These are phyloP conservation scores for Australoheros scitulus DNA, from an alignment of 2,113 vertebrate genomes.

Conservation along the genomic window DNA sequence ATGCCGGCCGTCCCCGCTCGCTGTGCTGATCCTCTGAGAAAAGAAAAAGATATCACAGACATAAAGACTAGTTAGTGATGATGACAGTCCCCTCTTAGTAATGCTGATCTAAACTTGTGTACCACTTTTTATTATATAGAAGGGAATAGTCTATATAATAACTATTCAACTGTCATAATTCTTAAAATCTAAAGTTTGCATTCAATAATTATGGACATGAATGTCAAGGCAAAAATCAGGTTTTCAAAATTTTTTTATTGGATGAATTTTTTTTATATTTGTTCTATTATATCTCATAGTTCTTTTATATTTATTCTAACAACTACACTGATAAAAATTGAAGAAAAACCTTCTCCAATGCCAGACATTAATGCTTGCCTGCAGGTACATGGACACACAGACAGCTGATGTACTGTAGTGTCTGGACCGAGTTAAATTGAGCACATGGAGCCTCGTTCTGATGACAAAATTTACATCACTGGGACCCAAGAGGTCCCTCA, in stretches of 20 bases:
- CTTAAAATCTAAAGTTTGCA: background rate
- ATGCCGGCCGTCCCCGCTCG: slow-evolving; percentile 95
- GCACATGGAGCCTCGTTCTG: too few relatives aligned
- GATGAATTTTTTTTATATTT: too few relatives aligned
- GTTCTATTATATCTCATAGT: too few relatives aligned
- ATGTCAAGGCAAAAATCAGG: too few relatives aligned
- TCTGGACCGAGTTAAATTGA: too few relatives aligned
- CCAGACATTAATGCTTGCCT: background rate
- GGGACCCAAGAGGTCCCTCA: rapidly evolving
- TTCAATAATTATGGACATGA: too few relatives aligned
- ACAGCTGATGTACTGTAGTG: background rate
- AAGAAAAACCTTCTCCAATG: background rate
- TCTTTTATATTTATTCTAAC: background rate
- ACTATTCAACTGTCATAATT: background rate
- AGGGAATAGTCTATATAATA: background rate
- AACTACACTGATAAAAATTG: background rate
- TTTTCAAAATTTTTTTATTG: too few relatives aligned
- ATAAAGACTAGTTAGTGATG: background rate
- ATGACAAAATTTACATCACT: slow-evolving; percentile 2
- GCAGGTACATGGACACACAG: background rate
- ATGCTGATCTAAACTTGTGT: background rate
- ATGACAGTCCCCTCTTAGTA: background rate
- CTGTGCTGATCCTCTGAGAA: slow-evolving; percentile 97
- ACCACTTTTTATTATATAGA: background rate
- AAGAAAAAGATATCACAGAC: slow-evolving; percentile 5